Base-by-base conservation (phyloP, 1,140 invertebrate genomes). In the Zophobas morio region DNA sequence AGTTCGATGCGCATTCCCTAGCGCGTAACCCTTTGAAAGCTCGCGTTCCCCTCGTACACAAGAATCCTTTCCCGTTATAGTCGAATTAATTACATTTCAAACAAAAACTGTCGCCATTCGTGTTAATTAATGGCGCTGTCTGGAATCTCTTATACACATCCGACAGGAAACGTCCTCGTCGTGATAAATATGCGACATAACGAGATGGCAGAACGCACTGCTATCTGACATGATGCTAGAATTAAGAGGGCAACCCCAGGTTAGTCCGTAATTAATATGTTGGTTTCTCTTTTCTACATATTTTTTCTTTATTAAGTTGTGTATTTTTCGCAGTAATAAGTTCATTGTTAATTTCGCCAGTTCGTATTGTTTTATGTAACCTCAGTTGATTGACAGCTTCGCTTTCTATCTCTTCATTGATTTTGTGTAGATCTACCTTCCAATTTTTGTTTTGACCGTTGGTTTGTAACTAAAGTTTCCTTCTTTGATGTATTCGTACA, bases 91-190 rank as follows among this genome's bases (percentile, higher is more conserved):
- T 66, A 42, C 60, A 39, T 66, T 42, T 42, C 39, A 36, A 66
- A 66, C 60, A 66, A 66, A 66, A 66, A 66, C 36, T 33, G 37
- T 8, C 37, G 37, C 37, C 39, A 33, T 66, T 40, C n/a, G 37
- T 66, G 60, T 66, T 66, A 66, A 66, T 66, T 66, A 66, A 66
- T 66, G 60, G 39, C n/a, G 33, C 5, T 39, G 60, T 37, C 56
- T 60, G 56, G 37, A 39, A 60, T 60, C 56, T 60, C 56, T 60
- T 3, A n/a, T 60, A 39, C 56, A 60, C 34, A 60, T 60, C 35
- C 56, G 35, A 36, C 42, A 46, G 42, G 42, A 51, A 51, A 51
- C n/a, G 49, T 5, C 3, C 42, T 46, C 42, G 6, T 5, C 3
- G 49, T n/a, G n/a, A 51, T 4, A 51, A 20, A 51, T 0, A 51